Evolutionary conservation across 2,113 vertebrate species (phyloP), one percentile per base, ranked within the genome.

Genomic region (Aptenodytes forsteri): DNA sequence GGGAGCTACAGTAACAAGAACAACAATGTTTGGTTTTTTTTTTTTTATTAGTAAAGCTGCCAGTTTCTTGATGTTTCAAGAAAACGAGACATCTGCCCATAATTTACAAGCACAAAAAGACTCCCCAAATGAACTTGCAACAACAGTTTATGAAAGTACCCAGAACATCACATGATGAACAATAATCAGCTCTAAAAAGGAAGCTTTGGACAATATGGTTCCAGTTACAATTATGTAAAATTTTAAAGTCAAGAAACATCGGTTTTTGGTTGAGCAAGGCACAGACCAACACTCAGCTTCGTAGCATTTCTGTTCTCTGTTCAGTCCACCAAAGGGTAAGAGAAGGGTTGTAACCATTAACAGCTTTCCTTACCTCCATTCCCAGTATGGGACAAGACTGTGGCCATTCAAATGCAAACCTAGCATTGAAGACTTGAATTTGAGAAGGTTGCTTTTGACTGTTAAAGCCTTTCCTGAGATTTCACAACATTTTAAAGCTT

Each of bases 1-100:
- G 40, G 40, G 38, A 89, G 59, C 44, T 46, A 56, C 32, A 26
- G n/a, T 82, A 93, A 87, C 16, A 73, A 46, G 34, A 67, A 78
- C 69, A 92, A 83, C 34, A 58, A 90, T 23, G 17, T 69, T 82
- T 15, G 38, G 38, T n/a, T 40, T 14, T 27, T 50, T 50, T 54
- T 50, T 66, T 36, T 75, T 44, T 25, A 25, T 30, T 32, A 83
- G 67, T 46, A 85, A 89, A 87, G 70, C 62, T 85, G 78, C 83
- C 82, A 91, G 87, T 80, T 97, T 89, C 70, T 78, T 87, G 50
- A 77, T 23, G 46, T 72, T 80, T 95, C 70, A 91, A 66, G 81
- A 78, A 89, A 87, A 78, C 0, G 54, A 93, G 83, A 77, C 76
- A 93, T 93, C 92, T 97, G 94, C 49, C 6, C 2, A 77, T 82